A percentile compares a stretch with the other conserved stretches of the same genome.
Evolutionary conservation across 2,797 vertebrate genomes (phyloP).

Genomic region (Trematomus bernacchii): DNA sequence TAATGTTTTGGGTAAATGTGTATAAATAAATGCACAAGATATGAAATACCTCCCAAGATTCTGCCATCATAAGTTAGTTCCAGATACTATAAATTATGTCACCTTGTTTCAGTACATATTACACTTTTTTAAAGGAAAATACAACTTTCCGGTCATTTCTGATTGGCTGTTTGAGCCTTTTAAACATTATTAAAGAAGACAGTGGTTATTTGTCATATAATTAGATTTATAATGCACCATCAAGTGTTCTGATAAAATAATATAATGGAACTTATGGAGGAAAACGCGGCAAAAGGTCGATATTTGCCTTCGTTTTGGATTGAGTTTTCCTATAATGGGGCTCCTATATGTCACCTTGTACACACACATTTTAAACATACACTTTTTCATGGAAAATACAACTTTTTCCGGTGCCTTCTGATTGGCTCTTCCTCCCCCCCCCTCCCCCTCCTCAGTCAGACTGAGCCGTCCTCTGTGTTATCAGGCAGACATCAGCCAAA

Average conservation of each 20-base stretch:
- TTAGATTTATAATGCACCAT: not conserved
- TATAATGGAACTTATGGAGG: not conserved
- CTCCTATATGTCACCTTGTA: not conserved
- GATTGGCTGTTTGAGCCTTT: not conserved
- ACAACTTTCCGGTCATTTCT: too few species aligned
- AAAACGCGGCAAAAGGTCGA: not conserved
- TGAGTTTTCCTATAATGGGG: not conserved
- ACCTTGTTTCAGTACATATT: too few species aligned
- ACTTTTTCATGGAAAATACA: not conserved
- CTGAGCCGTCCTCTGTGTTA: conserved; percentile 70
- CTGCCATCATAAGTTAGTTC: not conserved
- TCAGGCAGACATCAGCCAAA: conserved; percentile 77
- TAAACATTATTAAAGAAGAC: not conserved
- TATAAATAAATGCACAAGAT: not conserved
- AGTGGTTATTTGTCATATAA: not conserved
- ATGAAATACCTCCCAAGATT: not conserved
- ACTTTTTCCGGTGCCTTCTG: conserved; percentile 10
- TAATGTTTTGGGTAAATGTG: not conserved
- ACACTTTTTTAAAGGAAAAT: too few species aligned
- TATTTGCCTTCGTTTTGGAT: not conserved
- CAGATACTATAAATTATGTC: not conserved
- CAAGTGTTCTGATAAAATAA: not conserved
- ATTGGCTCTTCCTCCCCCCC: conserved; percentile 50
- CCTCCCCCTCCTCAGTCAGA: conserved; percentile 21
- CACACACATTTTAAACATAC: not conserved